These are phyloP conservation scores for Aythya baeri DNA, from an alignment of 2,113 vertebrate species.

Conservation along the genomic window DNA sequence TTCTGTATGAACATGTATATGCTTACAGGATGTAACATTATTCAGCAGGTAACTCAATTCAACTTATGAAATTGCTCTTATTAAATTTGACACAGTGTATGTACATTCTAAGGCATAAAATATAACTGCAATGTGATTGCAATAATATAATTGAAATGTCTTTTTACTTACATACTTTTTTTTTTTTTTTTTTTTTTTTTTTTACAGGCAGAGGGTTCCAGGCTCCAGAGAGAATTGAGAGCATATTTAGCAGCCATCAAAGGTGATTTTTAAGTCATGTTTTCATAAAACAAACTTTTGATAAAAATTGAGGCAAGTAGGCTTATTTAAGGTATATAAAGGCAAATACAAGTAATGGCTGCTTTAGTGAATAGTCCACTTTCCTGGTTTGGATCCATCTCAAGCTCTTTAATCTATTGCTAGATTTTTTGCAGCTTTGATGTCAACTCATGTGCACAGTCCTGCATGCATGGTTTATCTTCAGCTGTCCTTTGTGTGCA, in stretches of 20 bases:
- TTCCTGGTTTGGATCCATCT: neutral
- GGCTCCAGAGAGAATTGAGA: slow-evolving; percentile 94
- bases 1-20: neutral
- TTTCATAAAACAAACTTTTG: neutral
- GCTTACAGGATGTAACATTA: neutral
- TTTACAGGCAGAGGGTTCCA: slow-evolving; percentile 90
- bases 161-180: neutral
- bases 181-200: neutral
- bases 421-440: neutral
- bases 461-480: neutral
- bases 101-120: neutral
- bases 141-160: neutral
- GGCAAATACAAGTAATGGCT: neutral
- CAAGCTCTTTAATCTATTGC: neutral
- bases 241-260: slow-evolving; percentile 95
- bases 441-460: neutral
- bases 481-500: neutral
- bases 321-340: neutral
- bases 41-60: neutral
- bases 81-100: neutral
- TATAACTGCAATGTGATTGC: neutral
- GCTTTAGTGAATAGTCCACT: neutral
- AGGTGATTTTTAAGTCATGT: slow-evolving; percentile 79
- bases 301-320: neutral
- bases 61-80: neutral